A percentile compares a stretch with the other conserved stretches of the same genome.
Evolutionary conservation across 2,888 invertebrate genomes (phyloP).

Genomic region (Brenthis hecate): DNA sequence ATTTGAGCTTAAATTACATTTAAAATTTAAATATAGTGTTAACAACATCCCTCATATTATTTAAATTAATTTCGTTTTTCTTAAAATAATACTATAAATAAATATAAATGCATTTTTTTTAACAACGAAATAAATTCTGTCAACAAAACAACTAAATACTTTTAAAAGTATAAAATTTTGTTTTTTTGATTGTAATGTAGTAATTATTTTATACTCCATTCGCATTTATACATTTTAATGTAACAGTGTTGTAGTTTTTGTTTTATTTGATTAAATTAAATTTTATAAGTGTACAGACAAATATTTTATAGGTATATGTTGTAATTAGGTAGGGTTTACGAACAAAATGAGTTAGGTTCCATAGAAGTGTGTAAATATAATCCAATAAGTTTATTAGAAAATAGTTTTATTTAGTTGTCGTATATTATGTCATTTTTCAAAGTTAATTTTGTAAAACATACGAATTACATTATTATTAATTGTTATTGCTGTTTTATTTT

Average conservation of each 20-base stretch:
- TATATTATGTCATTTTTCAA: neutral
- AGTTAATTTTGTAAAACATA: conserved; percentile 10
- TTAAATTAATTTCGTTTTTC: neutral
- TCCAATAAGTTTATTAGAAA: neutral
- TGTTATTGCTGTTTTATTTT: conserved; percentile 30
- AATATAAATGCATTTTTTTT: neutral
- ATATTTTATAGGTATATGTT: conserved; percentile 14
- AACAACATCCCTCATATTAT: neutral
- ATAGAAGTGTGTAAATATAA: conserved; percentile 5
- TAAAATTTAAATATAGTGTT: neutral
- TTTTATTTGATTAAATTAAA: neutral
- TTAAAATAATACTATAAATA: neutral
- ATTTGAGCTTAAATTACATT: conserved; percentile 6
- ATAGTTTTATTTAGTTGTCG: neutral
- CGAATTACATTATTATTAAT: conserved; percentile 21
- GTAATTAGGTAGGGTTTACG: neutral
- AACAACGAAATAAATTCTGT: conserved; percentile 3
- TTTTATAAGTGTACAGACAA: conserved; percentile 13
- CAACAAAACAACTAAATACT: neutral
- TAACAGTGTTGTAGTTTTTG: conserved; percentile 3
- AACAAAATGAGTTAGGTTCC: conserved; percentile 7
- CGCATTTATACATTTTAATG: conserved; percentile 1
- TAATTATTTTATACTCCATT: neutral
- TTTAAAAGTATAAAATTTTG: neutral
- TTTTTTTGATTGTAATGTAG: neutral